Evolutionary conservation across 2,113 vertebrate species (phyloP), one percentile per base, ranked within the genome.

Genomic region (Elachura formosa): DNA sequence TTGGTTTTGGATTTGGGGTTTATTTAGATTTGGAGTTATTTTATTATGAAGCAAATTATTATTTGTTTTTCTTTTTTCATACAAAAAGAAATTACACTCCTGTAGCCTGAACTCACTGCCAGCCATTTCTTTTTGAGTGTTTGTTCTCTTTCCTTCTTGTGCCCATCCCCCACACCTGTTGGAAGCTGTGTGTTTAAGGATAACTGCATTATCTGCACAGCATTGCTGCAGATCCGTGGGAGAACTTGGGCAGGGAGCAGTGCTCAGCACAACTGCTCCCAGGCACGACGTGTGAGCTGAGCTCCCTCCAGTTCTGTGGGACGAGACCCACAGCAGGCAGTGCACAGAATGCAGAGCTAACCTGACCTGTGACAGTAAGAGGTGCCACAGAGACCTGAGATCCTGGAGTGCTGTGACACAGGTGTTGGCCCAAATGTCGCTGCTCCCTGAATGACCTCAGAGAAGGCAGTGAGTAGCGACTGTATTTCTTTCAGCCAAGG

Each of bases 151-250:
- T 61, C 11, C 67, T 22, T 14, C 63, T 41, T 26, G 14, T 1
- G 2, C 5, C 8, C 0, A 0, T 24, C 5, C 15, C 25, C n/a
- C 46, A 22, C 7, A 11, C 25, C 12, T 10, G 1, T 3, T 84
- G 48, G 29, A 26, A 62, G 34, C 61, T 58, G 1, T 33, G 10
- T 54, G 12, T 67, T 38, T 54, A 23, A 63, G 31, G 61, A 12
- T 51, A 38, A 8, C 21, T 6, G 0, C 1, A 3, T 87, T 61
- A 8, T 3, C 76, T 56, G 3, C 31, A 16, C 21, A 40, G 12
- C 21, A 8, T 19, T 18, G 4, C 34, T 41, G 45, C 48, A 43
- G 28, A 82, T 26, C 56, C n/a, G 4, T 1, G 2, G 78, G 49
- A 58, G 45, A 41, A 6, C 63, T 33, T 21, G 34, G 55, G 46